Base-by-base conservation (phyloP, 2,797 vertebrate genomes). In the Peromyscus aztecus region DNA sequence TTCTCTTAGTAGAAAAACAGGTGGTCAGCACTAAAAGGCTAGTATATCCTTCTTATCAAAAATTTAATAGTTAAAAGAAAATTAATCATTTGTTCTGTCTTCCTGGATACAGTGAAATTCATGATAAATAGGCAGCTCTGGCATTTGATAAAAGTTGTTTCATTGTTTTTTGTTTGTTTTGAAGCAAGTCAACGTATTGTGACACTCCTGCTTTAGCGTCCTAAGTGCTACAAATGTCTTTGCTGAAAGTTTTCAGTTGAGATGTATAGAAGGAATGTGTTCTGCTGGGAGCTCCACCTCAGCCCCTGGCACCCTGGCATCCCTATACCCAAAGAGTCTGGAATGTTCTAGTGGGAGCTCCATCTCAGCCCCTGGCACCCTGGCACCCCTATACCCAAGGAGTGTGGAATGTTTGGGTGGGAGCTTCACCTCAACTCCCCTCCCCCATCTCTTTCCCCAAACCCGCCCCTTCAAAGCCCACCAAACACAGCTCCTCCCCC, bases 51-150 rank as follows among this genome's bases (percentile, higher is more conserved):
- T 90, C 46, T 94, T 85, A 90, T 69, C 87, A 57, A 90, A 87
- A 88, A 83, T 94, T 55, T 61, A 75, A 24, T 75, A 92, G 77
- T 52, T 92, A 83, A 95, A 94, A 31, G 21, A 87, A 94, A 95
- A 77, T 52, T 5, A 29, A 12, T 4, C 34, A 37, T 37, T 71
- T 71, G 23, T 73, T 37, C 67, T 73, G 13, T n/a, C 23, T 73
- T 87, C 9, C 75, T 63, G 76, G 71, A 59, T 73, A 63, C 27
- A 59, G 12, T 76, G 16, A 92, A 82, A 77, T 24, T 55, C 12
- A 27, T 14, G 10, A 43, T n/a, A 85, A 91, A 27, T 27, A 40
- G 90, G 75, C 9, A 85, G 40, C 24, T 73, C 4, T 43, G 2
- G 4, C 19, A 24, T 80, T 76, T 76, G 52, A 84, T 49, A 87